Evolutionary conservation across 2,113 vertebrate genomes (phyloP).

Genomic region (Mixornis gularis): DNA sequence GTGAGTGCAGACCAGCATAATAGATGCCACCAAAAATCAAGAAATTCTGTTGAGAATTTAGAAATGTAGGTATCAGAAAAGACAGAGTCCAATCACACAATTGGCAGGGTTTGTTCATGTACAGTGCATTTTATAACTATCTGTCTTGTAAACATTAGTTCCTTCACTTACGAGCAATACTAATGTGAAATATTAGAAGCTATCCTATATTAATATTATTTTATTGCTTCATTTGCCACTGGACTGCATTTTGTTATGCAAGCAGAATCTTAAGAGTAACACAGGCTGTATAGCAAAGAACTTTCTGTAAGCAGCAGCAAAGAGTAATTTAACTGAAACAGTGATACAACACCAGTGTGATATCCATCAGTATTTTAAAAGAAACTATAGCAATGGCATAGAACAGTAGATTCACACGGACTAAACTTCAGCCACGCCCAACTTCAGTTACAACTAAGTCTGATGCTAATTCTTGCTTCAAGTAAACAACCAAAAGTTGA

Average conservation of each 20-base stretch:
- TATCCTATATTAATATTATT: neutral
- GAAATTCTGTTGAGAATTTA: neutral
- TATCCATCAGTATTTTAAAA: neutral
- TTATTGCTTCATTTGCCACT: neutral
- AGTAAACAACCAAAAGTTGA: neutral
- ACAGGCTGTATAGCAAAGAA: neutral
- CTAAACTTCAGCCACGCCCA: neutral
- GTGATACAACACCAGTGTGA: neutral
- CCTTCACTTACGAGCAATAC: neutral
- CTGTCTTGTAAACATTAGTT: neutral
- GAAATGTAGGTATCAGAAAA: neutral
- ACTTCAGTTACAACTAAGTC: neutral
- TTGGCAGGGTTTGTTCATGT: accelerated
- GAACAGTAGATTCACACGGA: neutral
- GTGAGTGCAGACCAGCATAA: neutral
- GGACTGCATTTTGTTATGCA: neutral
- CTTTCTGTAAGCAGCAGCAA: neutral
- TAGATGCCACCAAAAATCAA: neutral
- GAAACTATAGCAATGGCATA: neutral
- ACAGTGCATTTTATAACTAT: neutral
- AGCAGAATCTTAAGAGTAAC: neutral
- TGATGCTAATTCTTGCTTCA: neutral
- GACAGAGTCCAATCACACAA: neutral
- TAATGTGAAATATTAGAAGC: neutral
- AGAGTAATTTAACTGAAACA: neutral